Evolutionary conservation across 2,113 vertebrate species (phyloP).

Genomic region (Anoura caudifer): DNA sequence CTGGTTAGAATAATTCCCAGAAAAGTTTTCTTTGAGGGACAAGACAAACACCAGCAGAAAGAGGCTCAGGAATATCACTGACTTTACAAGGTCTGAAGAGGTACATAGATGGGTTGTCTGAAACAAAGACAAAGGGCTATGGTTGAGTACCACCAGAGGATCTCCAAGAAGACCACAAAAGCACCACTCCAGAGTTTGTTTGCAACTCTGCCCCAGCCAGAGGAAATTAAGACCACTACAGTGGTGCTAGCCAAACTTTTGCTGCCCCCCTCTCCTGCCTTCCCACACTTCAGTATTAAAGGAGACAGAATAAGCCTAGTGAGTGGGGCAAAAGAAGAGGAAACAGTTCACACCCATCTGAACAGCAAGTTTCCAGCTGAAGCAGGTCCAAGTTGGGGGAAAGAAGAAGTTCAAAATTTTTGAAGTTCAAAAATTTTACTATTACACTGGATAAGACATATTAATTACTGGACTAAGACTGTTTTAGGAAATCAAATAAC

Average conservation of each 20-base stretch:
- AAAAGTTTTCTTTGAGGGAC: background rate
- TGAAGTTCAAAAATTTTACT: conserved; percentile 20
- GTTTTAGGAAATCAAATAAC: background rate
- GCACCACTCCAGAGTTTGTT: background rate
- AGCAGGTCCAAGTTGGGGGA: background rate
- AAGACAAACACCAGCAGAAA: background rate
- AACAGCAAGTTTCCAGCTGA: conserved; percentile 12
- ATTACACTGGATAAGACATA: background rate
- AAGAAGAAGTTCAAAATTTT: background rate
- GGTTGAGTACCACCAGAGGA: background rate
- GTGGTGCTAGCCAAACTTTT: background rate
- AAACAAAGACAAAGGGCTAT: background rate
- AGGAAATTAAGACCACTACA: background rate
- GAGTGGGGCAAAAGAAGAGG: background rate
- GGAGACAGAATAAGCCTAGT: background rate
- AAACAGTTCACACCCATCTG: background rate
- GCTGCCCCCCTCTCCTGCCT: background rate
- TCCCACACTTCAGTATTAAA: background rate
- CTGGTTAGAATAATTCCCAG: background rate
- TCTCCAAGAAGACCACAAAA: background rate
- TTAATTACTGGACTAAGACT: conserved; percentile 17
- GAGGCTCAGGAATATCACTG: background rate
- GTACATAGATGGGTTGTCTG: background rate
- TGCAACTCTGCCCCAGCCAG: background rate
- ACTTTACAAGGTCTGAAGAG: background rate